Base-by-base conservation (phyloP, 2,888 invertebrate species). In the Parnassius mnemosyne region DNA sequence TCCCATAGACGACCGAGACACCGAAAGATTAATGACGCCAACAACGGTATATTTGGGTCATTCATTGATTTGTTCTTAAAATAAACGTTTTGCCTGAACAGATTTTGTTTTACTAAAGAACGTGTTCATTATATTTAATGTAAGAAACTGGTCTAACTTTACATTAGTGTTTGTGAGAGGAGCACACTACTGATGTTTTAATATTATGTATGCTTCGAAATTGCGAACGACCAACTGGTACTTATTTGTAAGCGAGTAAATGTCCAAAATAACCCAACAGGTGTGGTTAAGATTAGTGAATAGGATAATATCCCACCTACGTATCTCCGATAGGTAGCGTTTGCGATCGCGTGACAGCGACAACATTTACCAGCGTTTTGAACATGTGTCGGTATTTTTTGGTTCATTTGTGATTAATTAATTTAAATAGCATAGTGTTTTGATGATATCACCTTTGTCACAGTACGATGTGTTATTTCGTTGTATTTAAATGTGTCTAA, bases 31-130 rank as follows among this genome's bases (percentile, higher is more conserved):
- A 75, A 72, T 46, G 73, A 71, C 57, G 66, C 71, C 64, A 73
- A 69, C 54, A 66, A 73, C 57, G 77, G 78, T 56, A 73, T 90
- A 65, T 56, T 90, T 41, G 83, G 85, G 63, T 89, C 90, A 1
- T 90, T 90, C 67, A 68, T 89, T 50, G 87, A 88, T 74, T 79
- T 90, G 64, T 76, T 90, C 57, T 83, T 86, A 66, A 77, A 87
- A 84, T 82, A 81, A 84, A 80, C 67, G 63, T 60, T 34, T 59
- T 13, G 34, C 51, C 53, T 47, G 11, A 60, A 65, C 60, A 46
- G 50, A 52, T 20, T 43, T 53, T 20, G 47, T 57, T 67, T 66
- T 53, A 59, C 53, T 63, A 34, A 42, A 16, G 12, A 49, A 61
- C 16, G 13, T 44, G 10, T 51, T 10, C 13, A 42, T 42, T 50